Conservation (phyloP, 2,888 invertebrate species). For the Orthosia gracilis region DNA sequence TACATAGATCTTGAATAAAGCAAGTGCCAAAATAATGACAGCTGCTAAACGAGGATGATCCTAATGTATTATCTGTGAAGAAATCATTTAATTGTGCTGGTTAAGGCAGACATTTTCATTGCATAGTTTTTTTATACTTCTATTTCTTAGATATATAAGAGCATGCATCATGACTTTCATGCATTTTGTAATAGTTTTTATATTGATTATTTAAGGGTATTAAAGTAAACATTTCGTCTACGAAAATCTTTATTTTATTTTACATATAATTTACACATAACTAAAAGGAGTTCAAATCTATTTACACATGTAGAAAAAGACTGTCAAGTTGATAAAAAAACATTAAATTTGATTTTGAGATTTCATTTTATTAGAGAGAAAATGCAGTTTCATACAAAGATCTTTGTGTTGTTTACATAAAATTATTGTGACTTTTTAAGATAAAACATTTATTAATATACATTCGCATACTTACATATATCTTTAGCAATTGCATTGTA, state of each 20-base stretch:
- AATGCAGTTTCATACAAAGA: constrained; percentile 64
- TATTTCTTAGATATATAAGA: constrained; percentile 78
- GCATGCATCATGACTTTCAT: constrained; percentile 82
- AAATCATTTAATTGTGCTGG: background rate
- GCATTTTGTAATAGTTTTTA: constrained; percentile 48
- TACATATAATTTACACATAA: constrained; percentile 87
- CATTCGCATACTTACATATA: constrained; percentile 43
- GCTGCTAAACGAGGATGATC: background rate
- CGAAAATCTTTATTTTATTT: constrained; percentile 89
- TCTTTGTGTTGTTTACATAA: constrained; percentile 62
- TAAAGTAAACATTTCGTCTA: constrained; percentile 83
- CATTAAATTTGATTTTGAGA: constrained; percentile 71
- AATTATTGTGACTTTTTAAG: constrained; percentile 56
- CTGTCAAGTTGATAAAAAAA: constrained; percentile 73
- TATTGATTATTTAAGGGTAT: constrained; percentile 47
- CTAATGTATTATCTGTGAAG: constrained; percentile 13
- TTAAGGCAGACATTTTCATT: constrained; percentile 9
- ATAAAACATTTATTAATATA: constrained; percentile 57
- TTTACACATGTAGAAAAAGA: constrained; percentile 84
- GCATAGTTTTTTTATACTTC: constrained; percentile 27
- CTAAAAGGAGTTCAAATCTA: constrained; percentile 79
- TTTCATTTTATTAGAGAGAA: constrained; percentile 73
- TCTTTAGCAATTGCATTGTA: constrained; percentile 37
- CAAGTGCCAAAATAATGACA: constrained; percentile 24
- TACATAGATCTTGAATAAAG: background rate